Evolutionary conservation across 2,113 vertebrate species (phyloP), one percentile per base, ranked within the genome.

Genomic region (Tursiops truncatus): DNA sequence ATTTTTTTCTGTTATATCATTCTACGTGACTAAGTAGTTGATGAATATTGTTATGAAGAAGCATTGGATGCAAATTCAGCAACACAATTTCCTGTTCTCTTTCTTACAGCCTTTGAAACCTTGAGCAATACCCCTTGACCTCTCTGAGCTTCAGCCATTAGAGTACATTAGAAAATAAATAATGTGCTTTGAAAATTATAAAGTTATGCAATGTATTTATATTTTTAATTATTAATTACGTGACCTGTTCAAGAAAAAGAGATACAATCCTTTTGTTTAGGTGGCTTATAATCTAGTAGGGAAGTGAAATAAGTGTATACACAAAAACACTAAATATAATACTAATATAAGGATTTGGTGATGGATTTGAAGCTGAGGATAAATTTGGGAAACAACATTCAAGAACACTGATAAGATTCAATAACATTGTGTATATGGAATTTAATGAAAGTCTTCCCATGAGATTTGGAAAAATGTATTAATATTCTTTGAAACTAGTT

Each of bases 111-210:
- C 23, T 76, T 38, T 47, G 6, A 85, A 82, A 31, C 9, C 33
- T 81, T 60, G 25, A 81, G 25, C 17, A 89, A 88, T 65, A 63
- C 0, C 10, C 17, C 25, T 91, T 56, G 5, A 50, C 4, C 11
- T 10, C 9, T 31, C 36, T 82, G 28, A 82, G 7, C 1, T 86
- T 90, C 5, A 71, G 23, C 31, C 4, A n/a, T 14, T 13, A 70
- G 12, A 85, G 60, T 88, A 88, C 95, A 65, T 77, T 91, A 81
- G 50, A 89, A 94, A 73, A 41, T n/a, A 67, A 74, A 65, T 77
- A 79, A 44, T 6, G 12, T 38, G 10, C 8, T 90, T 81, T 94
- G n/a, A 91, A 91, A 92, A 60, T 65, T 65, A 2, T 44, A 70
- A 93, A 28, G 0, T 25, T 79, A 14, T 67, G 3, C 26, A 79